phyloP scores from a whole-genome alignment of 2,797 vertebrate species.

The Anguilla megastoma region DNA sequence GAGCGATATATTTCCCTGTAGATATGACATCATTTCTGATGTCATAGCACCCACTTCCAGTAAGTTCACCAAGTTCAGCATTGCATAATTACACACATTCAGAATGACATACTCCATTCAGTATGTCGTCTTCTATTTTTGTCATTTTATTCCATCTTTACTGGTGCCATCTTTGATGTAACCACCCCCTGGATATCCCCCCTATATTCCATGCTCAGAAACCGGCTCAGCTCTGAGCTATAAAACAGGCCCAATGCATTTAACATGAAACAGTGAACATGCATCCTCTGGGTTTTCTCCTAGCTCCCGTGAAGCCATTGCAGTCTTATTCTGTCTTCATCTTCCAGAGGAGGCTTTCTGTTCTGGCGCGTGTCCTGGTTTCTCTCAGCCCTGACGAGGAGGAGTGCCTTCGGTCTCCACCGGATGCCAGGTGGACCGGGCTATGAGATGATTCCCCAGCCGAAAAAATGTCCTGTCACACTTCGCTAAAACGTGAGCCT shows the following conservation, averaged over 20 bases:
- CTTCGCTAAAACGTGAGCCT: background rate
- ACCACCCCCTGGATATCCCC: background rate
- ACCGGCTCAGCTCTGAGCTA: background rate
- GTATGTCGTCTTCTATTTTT: background rate
- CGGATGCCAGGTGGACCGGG: constrained; percentile 14
- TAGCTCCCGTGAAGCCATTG: background rate
- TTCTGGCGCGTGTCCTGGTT: background rate
- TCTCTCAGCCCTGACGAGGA: constrained; percentile 15
- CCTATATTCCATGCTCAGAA: background rate
- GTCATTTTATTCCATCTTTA: background rate
- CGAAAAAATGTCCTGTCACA: constrained; percentile 19
- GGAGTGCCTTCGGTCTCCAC: constrained; percentile 7
- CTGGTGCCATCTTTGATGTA: background rate
- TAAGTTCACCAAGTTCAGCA: background rate
- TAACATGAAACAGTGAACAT: constrained; percentile 19
- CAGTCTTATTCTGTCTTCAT: constrained; percentile 3
- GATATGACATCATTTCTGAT: background rate
- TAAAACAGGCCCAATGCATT: constrained; percentile 3
- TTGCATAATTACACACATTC: background rate
- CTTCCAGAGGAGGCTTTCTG: constrained; percentile 14
- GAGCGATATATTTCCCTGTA: background rate
- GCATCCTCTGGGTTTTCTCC: background rate
- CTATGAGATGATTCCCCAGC: background rate
- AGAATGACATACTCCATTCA: background rate
- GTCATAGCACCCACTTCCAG: background rate